A percentile compares a stretch with the other conserved stretches of the same genome.
phyloP scores from a whole-genome alignment of 2,113 vertebrate genomes.

The Brevimyrus niger region DNA sequence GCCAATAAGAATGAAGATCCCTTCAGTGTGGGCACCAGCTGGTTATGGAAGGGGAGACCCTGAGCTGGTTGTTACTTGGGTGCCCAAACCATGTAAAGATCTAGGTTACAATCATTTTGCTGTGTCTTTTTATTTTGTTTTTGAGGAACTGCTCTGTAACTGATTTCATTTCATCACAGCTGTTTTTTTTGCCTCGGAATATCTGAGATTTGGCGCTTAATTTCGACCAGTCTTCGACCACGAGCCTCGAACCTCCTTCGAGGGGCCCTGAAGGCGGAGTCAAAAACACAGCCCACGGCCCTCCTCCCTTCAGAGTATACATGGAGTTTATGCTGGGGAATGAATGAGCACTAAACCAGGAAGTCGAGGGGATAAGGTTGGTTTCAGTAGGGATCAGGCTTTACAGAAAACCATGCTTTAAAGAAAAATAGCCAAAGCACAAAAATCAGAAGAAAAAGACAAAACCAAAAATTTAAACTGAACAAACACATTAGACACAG shows the following conservation, averaged over 20 bases:
- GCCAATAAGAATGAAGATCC: background rate
- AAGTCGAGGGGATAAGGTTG: background rate
- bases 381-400: conserved; percentile 12
- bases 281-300: background rate
- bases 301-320: background rate
- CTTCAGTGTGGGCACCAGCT: background rate
- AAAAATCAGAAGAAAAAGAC: conserved; percentile 1
- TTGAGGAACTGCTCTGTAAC: background rate
- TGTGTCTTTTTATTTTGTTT: conserved; percentile 6
- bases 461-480: conserved; percentile 16
- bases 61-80: background rate
- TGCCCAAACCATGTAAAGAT: background rate
- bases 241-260: background rate
- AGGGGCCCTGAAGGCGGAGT: background rate
- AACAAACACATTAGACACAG: conserved; percentile 39
- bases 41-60: background rate
- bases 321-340: background rate
- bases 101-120: conserved; percentile 16
- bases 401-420: conserved; percentile 25
- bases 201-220: background rate
- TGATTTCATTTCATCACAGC: background rate
- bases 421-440: conserved; percentile 22
- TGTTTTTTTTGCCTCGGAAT: background rate
- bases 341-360: conserved; percentile 1
- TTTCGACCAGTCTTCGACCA: background rate